Evolutionary conservation across 2,113 vertebrate genomes (phyloP).

Genomic region (Xiphophorus hellerii): DNA sequence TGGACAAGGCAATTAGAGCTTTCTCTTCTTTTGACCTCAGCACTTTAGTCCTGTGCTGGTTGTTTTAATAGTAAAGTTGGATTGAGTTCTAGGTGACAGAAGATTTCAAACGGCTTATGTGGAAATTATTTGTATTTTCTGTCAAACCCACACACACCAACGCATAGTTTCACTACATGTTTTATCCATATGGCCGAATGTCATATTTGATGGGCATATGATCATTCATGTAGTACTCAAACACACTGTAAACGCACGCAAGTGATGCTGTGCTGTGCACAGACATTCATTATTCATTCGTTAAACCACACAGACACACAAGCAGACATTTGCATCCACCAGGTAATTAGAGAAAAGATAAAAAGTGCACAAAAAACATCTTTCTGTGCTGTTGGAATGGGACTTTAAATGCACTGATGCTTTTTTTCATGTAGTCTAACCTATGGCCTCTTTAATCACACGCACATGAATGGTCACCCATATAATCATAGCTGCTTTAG

Average conservation of each 20-base stretch:
- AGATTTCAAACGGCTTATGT: constrained; percentile 19
- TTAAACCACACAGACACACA: constrained; percentile 22
- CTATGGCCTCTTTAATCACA: constrained; percentile 28
- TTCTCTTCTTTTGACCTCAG: not conserved
- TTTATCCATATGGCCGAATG: constrained; percentile 39
- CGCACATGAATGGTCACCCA: not conserved
- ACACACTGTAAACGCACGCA: constrained; percentile 25
- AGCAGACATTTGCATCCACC: not conserved
- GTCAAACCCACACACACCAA: not conserved
- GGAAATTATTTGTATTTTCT: constrained; percentile 17
- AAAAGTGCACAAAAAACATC: constrained; percentile 20
- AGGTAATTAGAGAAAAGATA: constrained; percentile 31
- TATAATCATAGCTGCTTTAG: constrained; percentile 16
- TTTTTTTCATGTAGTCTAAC: constrained; percentile 21
- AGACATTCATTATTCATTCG: constrained; percentile 61
- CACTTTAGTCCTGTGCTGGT: too few relatives aligned
- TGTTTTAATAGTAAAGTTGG: too few relatives aligned
- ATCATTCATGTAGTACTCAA: constrained; percentile 36
- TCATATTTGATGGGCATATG: constrained; percentile 35
- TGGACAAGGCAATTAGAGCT: constrained; percentile 25
- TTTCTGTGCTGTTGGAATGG: constrained; percentile 1
- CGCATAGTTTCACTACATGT: not conserved
- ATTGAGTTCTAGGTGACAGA: constrained; percentile 20
- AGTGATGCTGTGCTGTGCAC: constrained; percentile 42
- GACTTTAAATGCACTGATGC: constrained; percentile 8